Conservation (phyloP, 2,888 invertebrate genomes). For the Tinea pellionella region DNA sequence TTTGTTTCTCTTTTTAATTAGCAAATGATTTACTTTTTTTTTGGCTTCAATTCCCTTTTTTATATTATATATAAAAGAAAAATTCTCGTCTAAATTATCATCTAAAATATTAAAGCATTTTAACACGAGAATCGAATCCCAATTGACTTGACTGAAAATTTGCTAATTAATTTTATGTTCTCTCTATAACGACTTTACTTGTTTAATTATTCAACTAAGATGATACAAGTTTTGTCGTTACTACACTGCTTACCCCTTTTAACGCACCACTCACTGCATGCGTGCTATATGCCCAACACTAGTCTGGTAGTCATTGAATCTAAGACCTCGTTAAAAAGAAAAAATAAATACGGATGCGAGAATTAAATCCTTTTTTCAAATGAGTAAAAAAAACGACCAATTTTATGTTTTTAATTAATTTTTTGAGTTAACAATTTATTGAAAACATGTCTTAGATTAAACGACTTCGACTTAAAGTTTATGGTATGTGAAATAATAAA, state of each 20-base stretch:
- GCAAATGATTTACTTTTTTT: background rate
- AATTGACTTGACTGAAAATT: background rate
- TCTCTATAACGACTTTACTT: background rate
- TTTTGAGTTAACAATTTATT: background rate
- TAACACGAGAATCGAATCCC: no score
- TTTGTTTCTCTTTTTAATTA: background rate
- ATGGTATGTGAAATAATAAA: background rate
- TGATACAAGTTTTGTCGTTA: background rate
- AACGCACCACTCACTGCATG: constrained; percentile 1
- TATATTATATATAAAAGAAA: background rate
- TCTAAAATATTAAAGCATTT: no score
- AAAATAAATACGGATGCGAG: background rate
- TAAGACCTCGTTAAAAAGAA: background rate
- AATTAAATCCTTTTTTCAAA: no score
- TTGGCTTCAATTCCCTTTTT: no score
- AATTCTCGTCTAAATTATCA: no score
- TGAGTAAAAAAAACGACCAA: background rate
- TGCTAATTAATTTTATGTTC: background rate
- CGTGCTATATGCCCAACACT: background rate
- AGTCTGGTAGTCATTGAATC: background rate
- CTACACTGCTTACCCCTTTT: background rate
- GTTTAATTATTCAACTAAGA: background rate
- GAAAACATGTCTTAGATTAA: background rate
- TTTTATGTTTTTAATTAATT: background rate
- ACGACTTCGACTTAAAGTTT: background rate